Evolutionary conservation across 23 tunicate genomes (phyloP).

Genomic region (Halocynthia roretzi): DNA sequence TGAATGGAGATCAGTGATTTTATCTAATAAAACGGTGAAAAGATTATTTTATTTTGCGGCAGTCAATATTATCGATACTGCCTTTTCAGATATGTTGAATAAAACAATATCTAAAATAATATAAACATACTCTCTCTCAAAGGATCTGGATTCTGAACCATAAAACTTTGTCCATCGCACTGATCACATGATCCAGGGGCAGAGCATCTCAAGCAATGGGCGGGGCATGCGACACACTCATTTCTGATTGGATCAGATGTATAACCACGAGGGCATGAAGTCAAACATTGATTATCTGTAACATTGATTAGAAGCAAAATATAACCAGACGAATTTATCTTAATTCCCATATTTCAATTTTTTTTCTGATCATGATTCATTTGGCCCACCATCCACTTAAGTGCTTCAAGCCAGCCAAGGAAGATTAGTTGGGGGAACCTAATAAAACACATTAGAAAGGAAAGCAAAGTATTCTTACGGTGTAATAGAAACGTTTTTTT

Average conservation of each 20-base stretch:
- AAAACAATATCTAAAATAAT: no score
- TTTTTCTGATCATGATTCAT: no score
- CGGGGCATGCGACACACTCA: slow-evolving; percentile 50
- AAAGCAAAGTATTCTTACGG: slow-evolving; percentile 21
- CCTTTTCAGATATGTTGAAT: no score
- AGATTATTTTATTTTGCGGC: no score
- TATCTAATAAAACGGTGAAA: no score
- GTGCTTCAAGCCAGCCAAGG: no score
- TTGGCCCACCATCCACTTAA: no score
- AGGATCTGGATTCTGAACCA: slow-evolving; percentile 6
- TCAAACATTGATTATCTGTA: slow-evolving; percentile 45
- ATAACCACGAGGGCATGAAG: slow-evolving; percentile 67
- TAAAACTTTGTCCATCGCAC: slow-evolving; percentile 48
- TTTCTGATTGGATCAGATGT: slow-evolving; percentile 18
- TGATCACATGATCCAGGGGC: slow-evolving; percentile 39
- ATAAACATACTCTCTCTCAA: slow-evolving; percentile 24
- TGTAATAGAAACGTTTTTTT: slow-evolving; percentile 21
- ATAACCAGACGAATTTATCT: not conserved
- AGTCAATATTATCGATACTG: no score
- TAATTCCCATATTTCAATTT: no score
- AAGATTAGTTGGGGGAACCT: no score
- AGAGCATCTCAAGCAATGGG: slow-evolving; percentile 56
- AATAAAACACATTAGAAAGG: no score
- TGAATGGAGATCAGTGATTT: no score
- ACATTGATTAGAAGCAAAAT: not conserved